Conservation (phyloP, 2,797 vertebrate species). For the Aotus griseimembra region DNA sequence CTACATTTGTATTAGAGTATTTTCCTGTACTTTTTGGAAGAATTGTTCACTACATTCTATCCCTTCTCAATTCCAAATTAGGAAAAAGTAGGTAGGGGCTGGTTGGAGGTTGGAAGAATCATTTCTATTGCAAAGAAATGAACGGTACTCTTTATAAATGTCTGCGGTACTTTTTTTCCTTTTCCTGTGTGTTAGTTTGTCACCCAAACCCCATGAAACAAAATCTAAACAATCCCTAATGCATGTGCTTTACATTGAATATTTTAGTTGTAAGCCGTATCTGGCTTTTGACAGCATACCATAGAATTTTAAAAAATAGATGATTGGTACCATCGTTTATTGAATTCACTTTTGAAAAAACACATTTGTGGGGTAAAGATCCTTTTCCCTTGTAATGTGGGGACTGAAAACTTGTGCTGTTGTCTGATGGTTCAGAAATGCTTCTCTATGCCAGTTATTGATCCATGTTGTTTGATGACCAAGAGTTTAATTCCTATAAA, state of each 20-base stretch:
- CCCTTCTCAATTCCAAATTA: neutral
- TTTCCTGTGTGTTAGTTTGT: constrained; percentile 3
- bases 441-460: constrained; percentile 57
- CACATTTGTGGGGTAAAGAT: constrained; percentile 18
- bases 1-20: neutral
- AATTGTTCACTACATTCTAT: neutral
- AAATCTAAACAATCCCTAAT: neutral
- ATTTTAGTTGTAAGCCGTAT: neutral
- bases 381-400: neutral
- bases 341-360: constrained; percentile 51
- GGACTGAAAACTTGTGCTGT: constrained; percentile 7
- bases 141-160: neutral
- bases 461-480: constrained; percentile 67
- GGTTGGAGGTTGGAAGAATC: neutral
- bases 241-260: neutral
- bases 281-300: constrained; percentile 21
- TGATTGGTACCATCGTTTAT: neutral
- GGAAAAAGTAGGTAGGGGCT: too few relatives aligned
- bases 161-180: neutral
- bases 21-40: neutral
- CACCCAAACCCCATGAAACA: neutral
- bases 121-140: neutral
- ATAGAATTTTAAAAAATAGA: neutral
- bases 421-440: constrained; percentile 51
- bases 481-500: constrained; percentile 65